phyloP scores from a whole-genome alignment of 2,113 vertebrate genomes.

The Leptobrachium ailaonicum region DNA sequence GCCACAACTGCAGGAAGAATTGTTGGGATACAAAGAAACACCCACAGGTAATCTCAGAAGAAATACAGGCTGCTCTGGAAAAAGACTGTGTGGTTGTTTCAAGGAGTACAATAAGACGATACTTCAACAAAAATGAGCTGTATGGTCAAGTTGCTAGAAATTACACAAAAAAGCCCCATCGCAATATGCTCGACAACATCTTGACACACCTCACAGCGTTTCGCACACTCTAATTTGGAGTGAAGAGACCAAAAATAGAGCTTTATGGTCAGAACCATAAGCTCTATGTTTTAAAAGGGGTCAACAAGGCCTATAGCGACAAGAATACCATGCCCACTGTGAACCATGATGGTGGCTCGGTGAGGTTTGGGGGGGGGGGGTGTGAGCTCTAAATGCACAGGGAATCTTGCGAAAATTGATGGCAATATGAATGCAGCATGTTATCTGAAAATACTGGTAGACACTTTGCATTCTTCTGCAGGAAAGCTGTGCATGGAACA shows the following conservation, averaged over 20 bases:
- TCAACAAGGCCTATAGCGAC: slow-evolving; percentile 7
- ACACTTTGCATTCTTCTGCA: too few species aligned
- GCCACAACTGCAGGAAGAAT: not conserved
- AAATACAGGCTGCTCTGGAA: slow-evolving; percentile 1
- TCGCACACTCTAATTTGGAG: too few species aligned
- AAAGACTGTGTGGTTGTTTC: not conserved
- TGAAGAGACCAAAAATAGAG: not conserved
- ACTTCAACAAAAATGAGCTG: not conserved
- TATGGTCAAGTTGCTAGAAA: not conserved
- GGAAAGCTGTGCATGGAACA: not conserved
- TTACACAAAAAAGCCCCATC: too few species aligned
- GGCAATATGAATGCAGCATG: not conserved
- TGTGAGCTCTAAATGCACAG: slow-evolving; percentile 8
- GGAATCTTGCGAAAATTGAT: not conserved
- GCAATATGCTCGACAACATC: too few species aligned
- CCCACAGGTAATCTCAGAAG: not conserved
- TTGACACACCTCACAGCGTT: too few species aligned
- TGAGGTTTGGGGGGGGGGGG: slow-evolving; percentile 3
- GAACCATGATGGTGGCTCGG: not conserved
- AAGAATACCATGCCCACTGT: slow-evolving; percentile 12
- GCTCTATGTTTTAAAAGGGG: not conserved
- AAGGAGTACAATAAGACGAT: not conserved
- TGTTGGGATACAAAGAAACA: not conserved
- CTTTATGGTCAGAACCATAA: not conserved
- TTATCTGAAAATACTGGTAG: too few species aligned